These are phyloP conservation scores for Rhinogobius similis DNA, from an alignment of 2,113 vertebrate species.

Conservation along the genomic window DNA sequence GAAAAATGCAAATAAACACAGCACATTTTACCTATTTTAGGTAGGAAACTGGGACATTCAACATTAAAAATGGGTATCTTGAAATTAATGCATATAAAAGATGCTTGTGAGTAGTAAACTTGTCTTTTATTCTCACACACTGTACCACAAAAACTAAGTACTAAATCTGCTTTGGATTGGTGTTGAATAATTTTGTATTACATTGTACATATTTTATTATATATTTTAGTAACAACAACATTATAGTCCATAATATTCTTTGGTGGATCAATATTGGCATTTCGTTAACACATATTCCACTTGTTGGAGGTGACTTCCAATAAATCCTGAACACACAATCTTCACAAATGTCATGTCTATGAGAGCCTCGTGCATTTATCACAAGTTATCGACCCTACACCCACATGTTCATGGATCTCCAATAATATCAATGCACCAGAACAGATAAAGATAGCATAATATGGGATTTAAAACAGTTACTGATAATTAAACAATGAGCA, in stretches of 20 bases:
- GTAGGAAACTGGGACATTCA: no score
- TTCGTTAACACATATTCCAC: neutral
- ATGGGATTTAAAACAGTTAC: conserved; percentile 31
- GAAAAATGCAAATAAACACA: neutral
- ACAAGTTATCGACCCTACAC: conserved; percentile 46
- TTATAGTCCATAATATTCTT: neutral
- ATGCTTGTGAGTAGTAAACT: no score
- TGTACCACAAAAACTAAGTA: neutral
- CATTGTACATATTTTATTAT: no score
- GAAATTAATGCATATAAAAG: no score
- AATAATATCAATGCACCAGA: conserved; percentile 18
- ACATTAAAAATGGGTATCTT: no score
- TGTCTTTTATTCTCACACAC: no score
- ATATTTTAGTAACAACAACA: neutral
- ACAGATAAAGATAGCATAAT: conserved; percentile 24
- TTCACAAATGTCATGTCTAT: conserved; percentile 18
- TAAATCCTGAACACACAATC: conserved; percentile 6
- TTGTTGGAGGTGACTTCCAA: no score
- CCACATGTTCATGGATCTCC: conserved; percentile 47
- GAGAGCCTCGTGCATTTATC: conserved; percentile 42
- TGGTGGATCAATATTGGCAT: neutral
- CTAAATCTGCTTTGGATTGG: no score
- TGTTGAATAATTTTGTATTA: no score
- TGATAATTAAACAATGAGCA: conserved; percentile 54
- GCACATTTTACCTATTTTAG: no score